Evolutionary conservation across 1,140 invertebrate genomes (phyloP).

Genomic region (Drosophila ironensis): DNA sequence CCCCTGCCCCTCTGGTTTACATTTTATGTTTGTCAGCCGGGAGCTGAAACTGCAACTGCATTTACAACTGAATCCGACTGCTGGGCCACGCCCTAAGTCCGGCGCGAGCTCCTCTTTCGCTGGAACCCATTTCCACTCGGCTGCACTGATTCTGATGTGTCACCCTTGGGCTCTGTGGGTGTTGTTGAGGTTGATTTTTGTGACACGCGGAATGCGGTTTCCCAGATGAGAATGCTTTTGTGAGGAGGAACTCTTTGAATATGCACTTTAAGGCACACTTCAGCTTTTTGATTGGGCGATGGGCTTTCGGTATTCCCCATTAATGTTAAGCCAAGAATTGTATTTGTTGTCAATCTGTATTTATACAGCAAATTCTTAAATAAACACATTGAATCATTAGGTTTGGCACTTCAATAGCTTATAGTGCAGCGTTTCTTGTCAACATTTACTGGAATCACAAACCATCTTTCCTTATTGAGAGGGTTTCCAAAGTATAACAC

Average conservation of each 20-base stretch:
- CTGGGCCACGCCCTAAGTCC: constrained; percentile 36
- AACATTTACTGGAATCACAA: no score
- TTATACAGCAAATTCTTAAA: no score
- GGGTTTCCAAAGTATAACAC: no score
- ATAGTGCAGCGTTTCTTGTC: no score
- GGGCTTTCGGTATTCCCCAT: not conserved
- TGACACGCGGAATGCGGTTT: constrained; percentile 23
- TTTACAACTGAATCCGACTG: constrained; percentile 15
- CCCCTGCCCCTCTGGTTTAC: constrained; percentile 14
- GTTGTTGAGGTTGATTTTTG: constrained; percentile 7
- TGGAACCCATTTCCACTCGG: not conserved
- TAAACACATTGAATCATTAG: no score
- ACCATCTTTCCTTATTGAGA: not conserved
- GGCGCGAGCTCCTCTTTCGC: not conserved
- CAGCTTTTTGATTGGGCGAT: not conserved
- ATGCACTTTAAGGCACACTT: no score
- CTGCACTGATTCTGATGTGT: not conserved
- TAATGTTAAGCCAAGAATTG: not conserved
- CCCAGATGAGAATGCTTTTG: not conserved
- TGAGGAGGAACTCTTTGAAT: not conserved
- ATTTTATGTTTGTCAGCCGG: constrained; percentile 15
- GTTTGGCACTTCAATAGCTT: no score
- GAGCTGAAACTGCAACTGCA: constrained; percentile 45
- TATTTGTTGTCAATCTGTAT: no score
- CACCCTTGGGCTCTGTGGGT: constrained; percentile 10